phyloP scores from a whole-genome alignment of 35 echinoderm and acorn worm genomes.

The Lytechinus variegatus region DNA sequence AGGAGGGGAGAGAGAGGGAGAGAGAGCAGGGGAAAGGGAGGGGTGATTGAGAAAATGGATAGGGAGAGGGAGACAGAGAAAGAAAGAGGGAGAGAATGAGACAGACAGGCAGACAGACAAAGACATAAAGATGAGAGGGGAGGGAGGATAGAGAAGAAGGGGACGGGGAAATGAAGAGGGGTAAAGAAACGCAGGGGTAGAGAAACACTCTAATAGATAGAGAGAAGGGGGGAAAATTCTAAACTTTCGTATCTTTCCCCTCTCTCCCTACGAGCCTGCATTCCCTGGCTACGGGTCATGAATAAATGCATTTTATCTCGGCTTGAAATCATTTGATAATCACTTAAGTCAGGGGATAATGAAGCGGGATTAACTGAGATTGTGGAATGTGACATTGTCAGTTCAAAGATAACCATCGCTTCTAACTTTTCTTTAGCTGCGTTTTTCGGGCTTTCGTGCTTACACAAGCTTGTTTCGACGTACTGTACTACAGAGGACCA shows the following conservation, averaged over 20 bases:
- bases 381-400: conserved; percentile 16
- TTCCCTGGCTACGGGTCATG: conserved; percentile 28
- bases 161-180: not conserved
- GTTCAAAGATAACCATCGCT: conserved; percentile 45
- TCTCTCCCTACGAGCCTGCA: not conserved
- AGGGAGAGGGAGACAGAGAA: not conserved
- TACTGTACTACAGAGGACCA: not conserved
- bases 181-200: not conserved
- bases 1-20: not conserved
- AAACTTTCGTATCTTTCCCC: not conserved
- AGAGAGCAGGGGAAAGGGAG: not conserved
- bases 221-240: not conserved
- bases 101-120: not conserved
- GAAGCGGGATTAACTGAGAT: conserved; percentile 45
- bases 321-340: conserved; percentile 45
- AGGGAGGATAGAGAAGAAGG: not conserved
- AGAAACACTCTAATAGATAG: not conserved
- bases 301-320: conserved; percentile 53
- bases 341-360: conserved; percentile 53
- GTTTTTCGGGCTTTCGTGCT: not conserved
- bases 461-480: not conserved
- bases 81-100: not conserved
- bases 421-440: conserved; percentile 23
- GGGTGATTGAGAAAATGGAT: not conserved
- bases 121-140: not conserved